Evolutionary conservation across 37 sponge, comb jelly and placozoan genomes (phyloP).

Genomic region (Corticium candelabrum): DNA sequence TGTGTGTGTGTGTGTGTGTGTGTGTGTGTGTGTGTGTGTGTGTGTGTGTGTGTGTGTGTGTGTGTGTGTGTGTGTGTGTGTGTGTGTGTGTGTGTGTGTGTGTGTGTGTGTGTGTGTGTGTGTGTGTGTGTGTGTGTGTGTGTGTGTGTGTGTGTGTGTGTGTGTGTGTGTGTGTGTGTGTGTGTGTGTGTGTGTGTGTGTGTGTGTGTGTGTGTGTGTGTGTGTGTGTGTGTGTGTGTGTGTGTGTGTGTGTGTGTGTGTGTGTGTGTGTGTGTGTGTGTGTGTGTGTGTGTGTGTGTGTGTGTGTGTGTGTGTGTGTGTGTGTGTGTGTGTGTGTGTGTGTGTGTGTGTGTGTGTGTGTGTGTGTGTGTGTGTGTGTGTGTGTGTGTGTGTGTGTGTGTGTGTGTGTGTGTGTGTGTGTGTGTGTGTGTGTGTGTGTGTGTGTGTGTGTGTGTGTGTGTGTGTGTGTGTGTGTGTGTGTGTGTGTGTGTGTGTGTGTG

Average conservation of each 20-base stretch:
- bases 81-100: constrained; percentile 5
- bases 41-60: constrained; percentile 5
- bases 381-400: constrained; percentile 5
- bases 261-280: constrained; percentile 5
- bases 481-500: constrained; percentile 5
- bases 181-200: constrained; percentile 5
- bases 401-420: neutral
- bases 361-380: constrained; percentile 5
- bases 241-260: constrained; percentile 5
- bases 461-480: constrained; percentile 5
- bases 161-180: constrained; percentile 5
- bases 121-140: constrained; percentile 5
- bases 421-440: neutral
- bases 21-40: constrained; percentile 5
- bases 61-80: constrained; percentile 5
- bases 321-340: neutral
- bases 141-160: constrained; percentile 5
- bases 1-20: constrained; percentile 5
- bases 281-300: neutral
- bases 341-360: neutral
- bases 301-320: neutral
- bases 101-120: constrained; percentile 5
- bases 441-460: constrained; percentile 5
- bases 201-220: constrained; percentile 5
- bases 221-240: constrained; percentile 5